phyloP scores from a whole-genome alignment of 2,888 invertebrate genomes.

The Amiota mariae region DNA sequence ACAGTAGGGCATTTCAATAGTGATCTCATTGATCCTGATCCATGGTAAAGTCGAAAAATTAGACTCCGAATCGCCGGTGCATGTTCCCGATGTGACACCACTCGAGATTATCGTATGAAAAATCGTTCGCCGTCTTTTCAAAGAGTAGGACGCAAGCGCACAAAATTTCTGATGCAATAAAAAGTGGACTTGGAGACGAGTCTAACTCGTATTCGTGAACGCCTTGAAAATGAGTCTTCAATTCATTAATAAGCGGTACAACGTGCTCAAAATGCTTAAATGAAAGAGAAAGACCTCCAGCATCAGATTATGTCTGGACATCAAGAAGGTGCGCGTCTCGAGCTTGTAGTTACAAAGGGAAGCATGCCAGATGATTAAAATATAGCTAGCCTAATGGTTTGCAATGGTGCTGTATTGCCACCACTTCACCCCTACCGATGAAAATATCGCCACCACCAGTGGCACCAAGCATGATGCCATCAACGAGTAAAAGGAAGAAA shows the following conservation, averaged over 20 bases:
- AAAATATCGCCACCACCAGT: slow-evolving; percentile 71
- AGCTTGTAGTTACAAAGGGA: slow-evolving; percentile 90
- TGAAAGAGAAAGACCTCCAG: slow-evolving; percentile 78
- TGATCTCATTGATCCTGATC: slow-evolving; percentile 68
- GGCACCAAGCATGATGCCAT: slow-evolving; percentile 72
- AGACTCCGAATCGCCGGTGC: slow-evolving; percentile 55
- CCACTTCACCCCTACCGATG: slow-evolving; percentile 70
- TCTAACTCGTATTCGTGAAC: slow-evolving; percentile 85
- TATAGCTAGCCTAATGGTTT: slow-evolving; percentile 76
- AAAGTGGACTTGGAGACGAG: slow-evolving; percentile 93
- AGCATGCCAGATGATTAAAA: slow-evolving; percentile 96
- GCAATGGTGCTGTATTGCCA: slow-evolving; percentile 77
- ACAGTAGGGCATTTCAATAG: slow-evolving; percentile 73
- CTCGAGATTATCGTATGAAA: slow-evolving; percentile 92
- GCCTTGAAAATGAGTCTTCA: slow-evolving; percentile 91
- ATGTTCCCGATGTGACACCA: slow-evolving; percentile 89
- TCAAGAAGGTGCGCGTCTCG: slow-evolving; percentile 86
- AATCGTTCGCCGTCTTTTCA: slow-evolving; percentile 90
- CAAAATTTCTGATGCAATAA: slow-evolving; percentile 89
- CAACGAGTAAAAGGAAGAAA: slow-evolving; percentile 72
- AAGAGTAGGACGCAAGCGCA: slow-evolving; percentile 92
- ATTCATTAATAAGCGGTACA: slow-evolving; percentile 90
- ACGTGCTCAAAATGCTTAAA: slow-evolving; percentile 77
- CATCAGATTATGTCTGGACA: slow-evolving; percentile 83
- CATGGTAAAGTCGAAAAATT: slow-evolving; percentile 69